Evolutionary conservation across 1,140 invertebrate genomes (phyloP).

Genomic region (Trichoplusia ni): DNA sequence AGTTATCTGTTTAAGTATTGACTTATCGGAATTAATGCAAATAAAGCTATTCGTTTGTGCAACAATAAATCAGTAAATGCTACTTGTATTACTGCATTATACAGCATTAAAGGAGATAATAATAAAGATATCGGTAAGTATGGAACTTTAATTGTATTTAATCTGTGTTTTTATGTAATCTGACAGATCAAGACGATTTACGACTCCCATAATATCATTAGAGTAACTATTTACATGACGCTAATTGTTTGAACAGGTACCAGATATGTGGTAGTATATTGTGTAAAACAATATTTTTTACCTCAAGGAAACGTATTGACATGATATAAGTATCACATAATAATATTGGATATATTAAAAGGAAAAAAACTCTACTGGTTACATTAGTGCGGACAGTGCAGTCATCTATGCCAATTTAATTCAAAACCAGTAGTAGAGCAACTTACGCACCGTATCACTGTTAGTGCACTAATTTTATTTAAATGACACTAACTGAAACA

Average conservation of each 20-base stretch:
- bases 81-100: slow-evolving; percentile 11
- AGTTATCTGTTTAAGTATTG: slow-evolving; percentile 23
- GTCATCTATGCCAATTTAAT: too few species aligned
- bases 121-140: slow-evolving; percentile 1
- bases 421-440: too few species aligned
- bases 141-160: slow-evolving; percentile 7
- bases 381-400: too few species aligned
- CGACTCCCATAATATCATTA: background rate
- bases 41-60: slow-evolving; percentile 24
- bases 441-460: too few species aligned
- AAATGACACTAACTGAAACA: slow-evolving; percentile 41
- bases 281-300: too few species aligned
- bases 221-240: slow-evolving; percentile 4
- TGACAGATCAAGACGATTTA: slow-evolving; percentile 10
- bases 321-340: too few species aligned
- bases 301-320: too few species aligned
- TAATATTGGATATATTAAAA: too few species aligned
- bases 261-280: too few species aligned
- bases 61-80: slow-evolving; percentile 16
- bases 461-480: too few species aligned
- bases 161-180: background rate
- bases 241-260: too few species aligned
- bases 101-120: slow-evolving; percentile 1
- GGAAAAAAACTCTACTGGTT: too few species aligned
- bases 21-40: slow-evolving; percentile 28